Percentiles rank a stretch among this genome's conserved stretches.
These are phyloP conservation scores for Pedetes capensis DNA, from an alignment of 2,113 vertebrate species.

Conservation along the genomic window DNA sequence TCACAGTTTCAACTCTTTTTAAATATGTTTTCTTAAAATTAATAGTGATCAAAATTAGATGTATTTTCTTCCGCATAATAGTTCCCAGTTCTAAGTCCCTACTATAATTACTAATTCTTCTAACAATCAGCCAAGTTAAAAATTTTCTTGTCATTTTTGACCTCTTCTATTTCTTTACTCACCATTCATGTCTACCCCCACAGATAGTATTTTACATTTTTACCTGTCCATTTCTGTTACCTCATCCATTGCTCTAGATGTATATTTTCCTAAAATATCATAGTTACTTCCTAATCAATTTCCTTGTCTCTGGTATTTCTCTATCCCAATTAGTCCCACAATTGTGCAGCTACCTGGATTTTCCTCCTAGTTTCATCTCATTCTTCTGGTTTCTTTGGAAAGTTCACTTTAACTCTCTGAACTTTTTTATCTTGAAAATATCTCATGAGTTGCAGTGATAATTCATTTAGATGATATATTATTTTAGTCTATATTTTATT, in stretches of 20 bases:
- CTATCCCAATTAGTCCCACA: background rate
- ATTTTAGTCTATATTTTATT: background rate
- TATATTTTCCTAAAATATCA: background rate
- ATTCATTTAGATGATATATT: background rate
- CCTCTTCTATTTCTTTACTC: background rate
- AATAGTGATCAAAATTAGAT: conserved; percentile 34
- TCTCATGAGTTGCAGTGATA: background rate
- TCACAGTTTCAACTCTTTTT: background rate
- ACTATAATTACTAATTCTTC: background rate
- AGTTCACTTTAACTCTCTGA: background rate
- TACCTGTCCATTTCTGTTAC: background rate
- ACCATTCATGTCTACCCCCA: background rate
- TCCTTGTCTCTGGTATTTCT: background rate
- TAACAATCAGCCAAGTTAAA: background rate
- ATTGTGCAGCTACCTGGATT: background rate
- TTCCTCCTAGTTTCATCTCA: background rate
- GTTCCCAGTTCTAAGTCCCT: background rate
- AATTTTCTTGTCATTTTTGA: background rate
- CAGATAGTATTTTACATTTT: background rate
- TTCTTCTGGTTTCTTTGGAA: background rate
- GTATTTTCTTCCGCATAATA: background rate
- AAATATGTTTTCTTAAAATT: conserved; percentile 44
- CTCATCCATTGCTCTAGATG: background rate
- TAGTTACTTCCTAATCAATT: background rate
- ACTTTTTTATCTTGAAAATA: background rate